Percentiles rank a stretch among this genome's conserved stretches.
Conservation (phyloP, 1,140 invertebrate genomes). For the Gonioctena quinquepunctata region DNA sequence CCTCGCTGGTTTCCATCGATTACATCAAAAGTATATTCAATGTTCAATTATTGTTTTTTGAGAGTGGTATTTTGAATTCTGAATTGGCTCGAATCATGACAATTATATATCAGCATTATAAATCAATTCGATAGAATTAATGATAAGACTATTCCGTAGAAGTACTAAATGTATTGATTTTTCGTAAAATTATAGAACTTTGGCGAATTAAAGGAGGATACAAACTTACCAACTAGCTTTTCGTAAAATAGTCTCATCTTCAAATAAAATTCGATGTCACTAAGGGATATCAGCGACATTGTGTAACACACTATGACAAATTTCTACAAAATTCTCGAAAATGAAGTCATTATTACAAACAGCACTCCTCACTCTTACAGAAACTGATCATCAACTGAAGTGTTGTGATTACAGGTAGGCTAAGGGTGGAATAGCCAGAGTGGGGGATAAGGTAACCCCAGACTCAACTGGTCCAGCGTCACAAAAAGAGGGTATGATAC, state of each 20-base stretch:
- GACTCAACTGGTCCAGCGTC: neutral
- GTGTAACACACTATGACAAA: neutral
- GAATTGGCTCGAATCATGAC: too few species aligned
- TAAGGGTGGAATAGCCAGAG: conserved; percentile 2
- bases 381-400: conserved; percentile 11
- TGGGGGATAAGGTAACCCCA: conserved; percentile 10
- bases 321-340: too few species aligned
- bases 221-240: conserved; percentile 7
- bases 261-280: conserved; percentile 1
- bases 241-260: conserved; percentile 3
- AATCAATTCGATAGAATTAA: too few species aligned
- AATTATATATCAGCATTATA: too few species aligned
- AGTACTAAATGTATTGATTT: too few species aligned
- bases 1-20: neutral
- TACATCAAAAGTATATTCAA: neutral
- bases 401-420: conserved; percentile 11
- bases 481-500: neutral
- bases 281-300: neutral
- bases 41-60: too few species aligned
- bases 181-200: neutral
- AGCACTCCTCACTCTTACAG: neutral
- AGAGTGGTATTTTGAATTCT: too few species aligned
- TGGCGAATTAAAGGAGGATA: too few species aligned
- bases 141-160: too few species aligned
- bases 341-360: too few species aligned